A percentile compares a stretch with the other conserved stretches of the same genome.
phyloP scores from a whole-genome alignment of 2,888 invertebrate species.

The Aromia moschata region DNA sequence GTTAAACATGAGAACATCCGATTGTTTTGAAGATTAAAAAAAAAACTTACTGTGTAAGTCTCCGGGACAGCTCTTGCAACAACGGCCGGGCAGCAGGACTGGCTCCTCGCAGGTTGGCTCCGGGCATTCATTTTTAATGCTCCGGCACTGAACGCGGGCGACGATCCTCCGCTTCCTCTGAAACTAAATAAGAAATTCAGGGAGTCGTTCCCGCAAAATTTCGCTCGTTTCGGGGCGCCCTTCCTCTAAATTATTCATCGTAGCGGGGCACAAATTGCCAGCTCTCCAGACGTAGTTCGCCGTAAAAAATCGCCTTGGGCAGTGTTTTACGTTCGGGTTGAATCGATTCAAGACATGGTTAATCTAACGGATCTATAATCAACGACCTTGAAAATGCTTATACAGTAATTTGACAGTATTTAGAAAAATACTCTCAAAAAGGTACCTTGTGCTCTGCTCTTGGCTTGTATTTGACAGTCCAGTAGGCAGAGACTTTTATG shows the following conservation, averaged over 20 bases:
- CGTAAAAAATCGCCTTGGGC: no score
- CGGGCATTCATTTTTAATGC: conserved; percentile 92
- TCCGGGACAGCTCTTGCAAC: conserved; percentile 92
- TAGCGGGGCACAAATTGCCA: no score
- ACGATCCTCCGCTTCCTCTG: conserved; percentile 88
- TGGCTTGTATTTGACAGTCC: no score
- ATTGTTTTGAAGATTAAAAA: no score
- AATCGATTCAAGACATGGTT: neutral
- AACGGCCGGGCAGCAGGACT: conserved; percentile 82
- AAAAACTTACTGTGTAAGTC: conserved; percentile 65
- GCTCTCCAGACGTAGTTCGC: no score
- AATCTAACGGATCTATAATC: no score
- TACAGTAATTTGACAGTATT: no score
- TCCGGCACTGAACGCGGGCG: conserved; percentile 89
- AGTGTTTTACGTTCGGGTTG: neutral
- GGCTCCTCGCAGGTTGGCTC: conserved; percentile 88
- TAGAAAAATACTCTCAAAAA: no score
- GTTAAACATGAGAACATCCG: no score
- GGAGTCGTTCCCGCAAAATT: conserved; percentile 17
- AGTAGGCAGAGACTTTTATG: no score
- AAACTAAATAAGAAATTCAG: conserved; percentile 69
- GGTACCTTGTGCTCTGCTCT: no score
- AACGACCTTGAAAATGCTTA: no score
- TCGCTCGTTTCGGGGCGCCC: neutral
- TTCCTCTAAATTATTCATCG: conserved; percentile 9